Base-by-base conservation (phyloP, 2,113 vertebrate species). In the Laterallus jamaicensis region DNA sequence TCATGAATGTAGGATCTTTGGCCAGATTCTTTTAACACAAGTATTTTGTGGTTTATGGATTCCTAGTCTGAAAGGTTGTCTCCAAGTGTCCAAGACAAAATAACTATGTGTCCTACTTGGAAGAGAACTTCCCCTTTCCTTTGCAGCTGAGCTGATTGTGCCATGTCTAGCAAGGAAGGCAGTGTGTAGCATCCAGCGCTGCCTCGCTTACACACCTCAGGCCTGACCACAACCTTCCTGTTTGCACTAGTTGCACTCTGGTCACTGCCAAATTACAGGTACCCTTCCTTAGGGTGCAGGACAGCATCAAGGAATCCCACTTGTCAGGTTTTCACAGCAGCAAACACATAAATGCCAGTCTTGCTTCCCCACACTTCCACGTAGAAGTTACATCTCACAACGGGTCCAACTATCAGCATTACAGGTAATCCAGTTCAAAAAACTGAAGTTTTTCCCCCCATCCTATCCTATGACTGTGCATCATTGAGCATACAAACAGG, bases 11-110 rank as follows among this genome's bases (percentile, higher is more conserved):
- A 87, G 49, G 54, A 71, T 80, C 80, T 85, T 93, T 60, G 77
- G 75, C 85, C 82, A 94, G 90, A 96, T 97, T 90, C 86, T 92
- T 97, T 95, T 91, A 90, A 86, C 78, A 90, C 90, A 78, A 96
- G 18, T 69, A 39, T 96, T 94, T 88, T 95, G 96, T 94, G 94
- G 95, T 96, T 97, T 96, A 76, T 64, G 54, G 52, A 93, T 91
- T 93, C 87, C 50, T 86, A 40, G 66, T 68, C 40, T 20, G 6
- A 96, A 92, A 95, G 76, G 88, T 93, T 95, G 85, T 86, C 66
- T 96, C 54, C 47, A 64, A 67, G 62, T 68, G 55, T 86, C 86
- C 87, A 94, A 94, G 93, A 95, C 94, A 92, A 96, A 97, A 95
- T 92, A 96, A 92, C 81, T 73, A 1, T 63, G 82, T 93, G 88